Percentiles rank a stretch among this genome's conserved stretches.
phyloP scores from a whole-genome alignment of 2,888 invertebrate genomes.

The Gastracanthus pulcherrimus region DNA sequence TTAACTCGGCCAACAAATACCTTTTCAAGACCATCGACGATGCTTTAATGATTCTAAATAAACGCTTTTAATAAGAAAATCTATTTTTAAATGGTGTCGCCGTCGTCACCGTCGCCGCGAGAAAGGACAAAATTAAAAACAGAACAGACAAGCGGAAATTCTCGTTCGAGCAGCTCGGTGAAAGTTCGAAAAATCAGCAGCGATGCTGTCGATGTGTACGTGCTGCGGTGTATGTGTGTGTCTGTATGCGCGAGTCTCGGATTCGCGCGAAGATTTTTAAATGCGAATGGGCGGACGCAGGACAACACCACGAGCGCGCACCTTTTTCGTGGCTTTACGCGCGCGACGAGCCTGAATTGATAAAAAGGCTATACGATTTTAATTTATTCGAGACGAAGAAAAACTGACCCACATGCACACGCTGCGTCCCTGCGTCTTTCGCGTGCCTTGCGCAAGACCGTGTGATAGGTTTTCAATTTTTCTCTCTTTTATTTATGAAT shows the following conservation, averaged over 20 bases:
- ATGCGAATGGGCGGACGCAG: neutral
- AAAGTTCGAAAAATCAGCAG: conserved; percentile 39
- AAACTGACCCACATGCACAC: conserved; percentile 45
- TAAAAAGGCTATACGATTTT: conserved; percentile 37
- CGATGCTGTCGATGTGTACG: neutral
- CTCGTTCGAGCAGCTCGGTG: conserved; percentile 3
- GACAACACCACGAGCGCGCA: neutral
- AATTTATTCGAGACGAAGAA: conserved; percentile 41
- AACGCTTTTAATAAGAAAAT: too few species aligned
- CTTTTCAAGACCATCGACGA: neutral
- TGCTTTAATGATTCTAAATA: neutral
- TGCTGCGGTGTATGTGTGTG: neutral
- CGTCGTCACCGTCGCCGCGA: neutral
- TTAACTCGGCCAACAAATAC: neutral
- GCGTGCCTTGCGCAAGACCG: neutral
- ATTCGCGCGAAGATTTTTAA: conserved; percentile 45
- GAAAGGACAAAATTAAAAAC: neutral
- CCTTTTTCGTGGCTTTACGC: conserved; percentile 21
- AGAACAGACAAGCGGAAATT: neutral
- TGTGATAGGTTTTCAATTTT: neutral
- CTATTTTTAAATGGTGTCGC: conserved; percentile 32
- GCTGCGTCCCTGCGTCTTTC: neutral
- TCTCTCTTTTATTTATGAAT: neutral
- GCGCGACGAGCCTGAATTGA: conserved; percentile 29
- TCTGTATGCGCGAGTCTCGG: neutral